These are phyloP conservation scores for Gymnorhina tibicen DNA, from an alignment of 2,113 vertebrate genomes.

Conservation along the genomic window DNA sequence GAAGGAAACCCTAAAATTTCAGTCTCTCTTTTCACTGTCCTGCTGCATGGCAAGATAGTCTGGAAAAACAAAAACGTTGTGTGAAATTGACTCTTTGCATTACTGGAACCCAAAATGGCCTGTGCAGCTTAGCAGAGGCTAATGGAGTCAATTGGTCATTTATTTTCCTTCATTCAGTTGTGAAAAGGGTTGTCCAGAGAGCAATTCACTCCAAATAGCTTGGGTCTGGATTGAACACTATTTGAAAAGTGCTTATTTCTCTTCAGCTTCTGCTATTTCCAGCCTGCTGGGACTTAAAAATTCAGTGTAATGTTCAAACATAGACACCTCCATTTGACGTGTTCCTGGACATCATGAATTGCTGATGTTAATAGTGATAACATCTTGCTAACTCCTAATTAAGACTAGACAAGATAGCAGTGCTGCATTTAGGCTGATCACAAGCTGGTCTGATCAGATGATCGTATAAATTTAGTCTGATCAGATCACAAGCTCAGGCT, in stretches of 20 bases:
- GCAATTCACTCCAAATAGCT: neutral
- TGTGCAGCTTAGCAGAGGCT: neutral
- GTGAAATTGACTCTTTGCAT: neutral
- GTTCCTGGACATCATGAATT: neutral
- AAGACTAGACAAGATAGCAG: neutral
- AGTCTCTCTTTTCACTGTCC: neutral
- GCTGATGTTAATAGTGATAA: neutral
- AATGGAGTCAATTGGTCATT: neutral
- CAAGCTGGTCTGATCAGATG: neutral
- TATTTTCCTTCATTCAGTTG: neutral
- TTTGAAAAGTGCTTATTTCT: neutral
- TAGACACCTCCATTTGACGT: neutral
- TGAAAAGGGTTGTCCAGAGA: neutral
- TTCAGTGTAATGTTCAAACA: neutral
- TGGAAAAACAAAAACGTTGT: neutral
- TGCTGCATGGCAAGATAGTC: neutral
- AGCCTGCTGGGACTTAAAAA: neutral
- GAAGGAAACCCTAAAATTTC: neutral
- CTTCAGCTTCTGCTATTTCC: neutral
- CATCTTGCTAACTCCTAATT: neutral
- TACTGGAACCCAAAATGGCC: neutral
- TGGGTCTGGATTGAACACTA: neutral
- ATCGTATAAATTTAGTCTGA: neutral
- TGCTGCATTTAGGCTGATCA: neutral
- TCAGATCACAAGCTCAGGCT: neutral